Evolutionary conservation across 2,113 vertebrate species (phyloP).

Genomic region (Myotis lucifugus): DNA sequence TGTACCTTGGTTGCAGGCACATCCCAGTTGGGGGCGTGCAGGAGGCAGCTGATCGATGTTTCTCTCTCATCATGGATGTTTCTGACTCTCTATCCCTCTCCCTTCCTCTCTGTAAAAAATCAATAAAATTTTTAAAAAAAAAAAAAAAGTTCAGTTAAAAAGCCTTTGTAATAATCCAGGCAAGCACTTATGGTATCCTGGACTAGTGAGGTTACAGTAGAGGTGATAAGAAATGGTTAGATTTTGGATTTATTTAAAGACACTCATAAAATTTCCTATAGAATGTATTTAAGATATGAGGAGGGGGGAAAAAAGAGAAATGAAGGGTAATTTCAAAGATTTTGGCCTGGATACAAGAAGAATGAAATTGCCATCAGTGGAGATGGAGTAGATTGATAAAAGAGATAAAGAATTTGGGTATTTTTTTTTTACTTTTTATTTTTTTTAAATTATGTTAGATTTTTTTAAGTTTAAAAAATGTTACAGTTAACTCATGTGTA

Average conservation of each 20-base stretch:
- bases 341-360: neutral
- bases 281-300: neutral
- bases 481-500: neutral
- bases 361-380: neutral
- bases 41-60: no score
- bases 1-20: no score
- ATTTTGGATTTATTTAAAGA: neutral
- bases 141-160: neutral
- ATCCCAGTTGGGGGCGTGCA: no score
- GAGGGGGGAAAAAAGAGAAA: neutral
- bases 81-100: no score
- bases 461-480: constrained; percentile 29
- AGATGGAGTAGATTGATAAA: neutral
- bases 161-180: neutral
- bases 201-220: neutral
- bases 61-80: no score
- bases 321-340: neutral
- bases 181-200: neutral
- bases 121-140: no score
- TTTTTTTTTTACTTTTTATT: neutral
- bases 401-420: neutral
- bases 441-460: neutral
- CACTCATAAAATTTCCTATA: neutral
- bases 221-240: neutral
- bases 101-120: no score